These are phyloP conservation scores for Montipora capricornis DNA, from an alignment of 64 coral and sea anemone species.

Conservation along the genomic window DNA sequence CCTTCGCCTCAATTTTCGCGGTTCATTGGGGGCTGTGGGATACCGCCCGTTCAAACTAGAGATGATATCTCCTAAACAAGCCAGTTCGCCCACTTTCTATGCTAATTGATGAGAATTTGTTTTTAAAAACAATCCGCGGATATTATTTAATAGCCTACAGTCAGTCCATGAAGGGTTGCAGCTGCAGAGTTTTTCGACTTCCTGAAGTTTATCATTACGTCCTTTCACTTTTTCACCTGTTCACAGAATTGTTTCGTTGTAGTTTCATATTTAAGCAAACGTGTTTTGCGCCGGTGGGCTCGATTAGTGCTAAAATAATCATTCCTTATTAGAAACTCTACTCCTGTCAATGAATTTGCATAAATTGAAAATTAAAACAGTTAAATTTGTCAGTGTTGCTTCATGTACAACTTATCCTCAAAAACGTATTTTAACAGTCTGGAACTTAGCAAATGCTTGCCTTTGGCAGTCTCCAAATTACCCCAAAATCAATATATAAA, in stretches of 20 bases:
- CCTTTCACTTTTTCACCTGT: neutral
- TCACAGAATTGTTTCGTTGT: neutral
- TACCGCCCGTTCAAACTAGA: neutral
- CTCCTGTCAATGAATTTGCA: neutral
- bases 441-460: no score
- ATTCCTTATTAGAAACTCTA: constrained; percentile 20
- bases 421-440: no score
- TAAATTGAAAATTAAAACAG: neutral
- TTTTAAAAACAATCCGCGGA: constrained; percentile 27
- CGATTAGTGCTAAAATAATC: neutral
- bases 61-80: neutral
- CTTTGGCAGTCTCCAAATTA: no score
- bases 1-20: neutral
- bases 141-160: constrained; percentile 27
- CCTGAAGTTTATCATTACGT: constrained; percentile 14
- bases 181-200: constrained; percentile 6
- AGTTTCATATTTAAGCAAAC: neutral
- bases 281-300: neutral
- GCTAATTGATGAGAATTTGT: constrained; percentile 17
- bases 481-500: no score
- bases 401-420: neutral
- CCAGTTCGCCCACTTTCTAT: constrained; percentile 19
- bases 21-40: neutral
- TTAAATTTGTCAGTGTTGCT: neutral
- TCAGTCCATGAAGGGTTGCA: neutral